phyloP scores from a whole-genome alignment of 2,888 invertebrate species.

The Lithophane semibrunnea region DNA sequence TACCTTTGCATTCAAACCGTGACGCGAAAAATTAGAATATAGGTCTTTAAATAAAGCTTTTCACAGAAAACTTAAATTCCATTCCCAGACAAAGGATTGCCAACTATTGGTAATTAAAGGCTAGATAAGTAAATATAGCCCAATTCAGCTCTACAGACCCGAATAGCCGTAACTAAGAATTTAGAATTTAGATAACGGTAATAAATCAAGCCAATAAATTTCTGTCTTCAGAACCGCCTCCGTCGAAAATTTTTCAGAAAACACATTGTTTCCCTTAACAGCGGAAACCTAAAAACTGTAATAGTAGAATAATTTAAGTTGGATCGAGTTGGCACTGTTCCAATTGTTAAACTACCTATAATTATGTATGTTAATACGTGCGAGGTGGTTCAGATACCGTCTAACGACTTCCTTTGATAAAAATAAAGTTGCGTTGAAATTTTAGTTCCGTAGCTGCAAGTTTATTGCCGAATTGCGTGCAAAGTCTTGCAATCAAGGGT shows the following conservation, averaged over 20 bases:
- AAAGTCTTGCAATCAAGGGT: conserved; percentile 81
- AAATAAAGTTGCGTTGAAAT: conserved; percentile 90
- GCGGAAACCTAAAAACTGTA: conserved; percentile 85
- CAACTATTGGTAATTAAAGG: conserved; percentile 38
- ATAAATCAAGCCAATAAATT: conserved; percentile 76
- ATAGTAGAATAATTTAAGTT: conserved; percentile 83
- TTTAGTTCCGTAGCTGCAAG: conserved; percentile 89
- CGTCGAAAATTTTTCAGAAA: conserved; percentile 75
- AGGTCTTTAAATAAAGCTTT: neutral
- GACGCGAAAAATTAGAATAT: neutral
- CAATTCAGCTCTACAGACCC: conserved; percentile 25
- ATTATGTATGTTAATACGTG: conserved; percentile 90
- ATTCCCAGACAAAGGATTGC: conserved; percentile 34
- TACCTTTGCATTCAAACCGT: conserved; percentile 10
- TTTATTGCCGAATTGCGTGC: conserved; percentile 89
- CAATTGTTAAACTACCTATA: conserved; percentile 89
- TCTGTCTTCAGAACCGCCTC: conserved; percentile 72
- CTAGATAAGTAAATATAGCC: conserved; percentile 27
- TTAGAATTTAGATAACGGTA: conserved; percentile 67
- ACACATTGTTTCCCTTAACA: conserved; percentile 82
- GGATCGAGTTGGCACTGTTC: conserved; percentile 85
- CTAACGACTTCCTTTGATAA: conserved; percentile 90
- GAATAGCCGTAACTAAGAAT: conserved; percentile 40
- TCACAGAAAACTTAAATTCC: conserved; percentile 29
- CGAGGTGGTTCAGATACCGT: conserved; percentile 88